Evolutionary conservation across 2,113 vertebrate genomes (phyloP).

Genomic region (Pelobates fuscus): DNA sequence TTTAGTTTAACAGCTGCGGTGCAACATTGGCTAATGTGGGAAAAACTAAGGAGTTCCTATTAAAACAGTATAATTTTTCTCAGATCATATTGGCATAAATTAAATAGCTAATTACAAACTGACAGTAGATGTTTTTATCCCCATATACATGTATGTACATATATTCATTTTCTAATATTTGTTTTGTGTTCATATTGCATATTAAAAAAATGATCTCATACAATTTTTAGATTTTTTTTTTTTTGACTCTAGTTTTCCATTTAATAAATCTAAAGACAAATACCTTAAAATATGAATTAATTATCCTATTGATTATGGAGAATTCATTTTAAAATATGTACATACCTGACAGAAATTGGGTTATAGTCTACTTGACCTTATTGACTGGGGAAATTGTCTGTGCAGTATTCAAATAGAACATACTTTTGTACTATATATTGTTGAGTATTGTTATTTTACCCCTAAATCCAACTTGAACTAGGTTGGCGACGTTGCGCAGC

Average conservation of each 20-base stretch:
- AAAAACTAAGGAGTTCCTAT: constrained; percentile 48
- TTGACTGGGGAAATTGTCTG: too few species aligned
- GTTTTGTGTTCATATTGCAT: too few species aligned
- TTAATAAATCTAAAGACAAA: too few species aligned
- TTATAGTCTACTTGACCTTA: too few species aligned
- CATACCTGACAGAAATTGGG: too few species aligned
- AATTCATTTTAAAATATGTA: background rate
- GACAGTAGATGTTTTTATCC: too few species aligned
- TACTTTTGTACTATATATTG: background rate
- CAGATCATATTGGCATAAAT: constrained; percentile 12
- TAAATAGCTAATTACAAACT: too few species aligned
- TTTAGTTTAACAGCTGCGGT: constrained; percentile 74
- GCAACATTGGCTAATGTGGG: constrained; percentile 78
- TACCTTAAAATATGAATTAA: background rate
- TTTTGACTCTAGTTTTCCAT: too few species aligned
- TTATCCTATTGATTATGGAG: background rate
- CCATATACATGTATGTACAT: background rate
- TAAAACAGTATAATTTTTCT: constrained; percentile 63
- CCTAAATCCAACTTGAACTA: constrained; percentile 55
- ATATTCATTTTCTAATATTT: too few species aligned
- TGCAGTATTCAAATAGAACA: too few species aligned
- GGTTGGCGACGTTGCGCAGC: constrained; percentile 60
- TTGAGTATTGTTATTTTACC: constrained; percentile 29
- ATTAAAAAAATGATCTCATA: too few species aligned
- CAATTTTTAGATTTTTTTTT: too few species aligned